Conservation (phyloP, 1,140 invertebrate species). For the Atopsyche davidsoni region DNA sequence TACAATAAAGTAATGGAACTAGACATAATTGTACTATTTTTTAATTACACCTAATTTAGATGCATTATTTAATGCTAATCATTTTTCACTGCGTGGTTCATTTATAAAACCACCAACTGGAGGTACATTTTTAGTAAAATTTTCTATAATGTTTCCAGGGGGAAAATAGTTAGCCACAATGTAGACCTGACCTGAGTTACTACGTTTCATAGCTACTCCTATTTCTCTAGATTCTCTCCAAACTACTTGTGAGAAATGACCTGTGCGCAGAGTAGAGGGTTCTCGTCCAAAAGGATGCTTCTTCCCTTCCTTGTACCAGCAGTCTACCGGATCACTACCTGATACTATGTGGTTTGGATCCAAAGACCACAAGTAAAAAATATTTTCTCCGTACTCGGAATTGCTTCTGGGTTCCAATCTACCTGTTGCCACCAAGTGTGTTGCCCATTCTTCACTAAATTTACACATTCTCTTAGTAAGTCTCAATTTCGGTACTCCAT, state of each 20-base stretch:
- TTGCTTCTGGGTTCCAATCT: constrained; percentile 69
- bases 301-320: constrained; percentile 63
- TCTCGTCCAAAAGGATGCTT: constrained; percentile 57
- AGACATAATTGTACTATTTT: too few species aligned
- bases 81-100: too few species aligned
- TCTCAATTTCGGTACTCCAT: constrained; percentile 62
- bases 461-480: constrained; percentile 65
- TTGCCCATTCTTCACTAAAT: constrained; percentile 78
- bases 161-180: constrained; percentile 85
- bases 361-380: constrained; percentile 69
- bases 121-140: constrained; percentile 69
- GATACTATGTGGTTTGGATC: constrained; percentile 60
- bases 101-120: too few species aligned
- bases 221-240: constrained; percentile 73
- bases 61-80: too few species aligned
- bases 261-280: constrained; percentile 59
- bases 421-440: constrained; percentile 58
- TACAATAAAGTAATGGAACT: too few species aligned
- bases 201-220: constrained; percentile 69
- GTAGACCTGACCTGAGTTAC: constrained; percentile 64
- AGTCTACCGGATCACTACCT: constrained; percentile 66
- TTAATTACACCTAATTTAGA: too few species aligned
- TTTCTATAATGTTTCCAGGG: constrained; percentile 76
- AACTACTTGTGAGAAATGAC: constrained; percentile 71
- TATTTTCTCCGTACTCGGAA: constrained; percentile 75